Base-by-base conservation (phyloP, 2,888 invertebrate genomes). In the Agrochola lychnidis region DNA sequence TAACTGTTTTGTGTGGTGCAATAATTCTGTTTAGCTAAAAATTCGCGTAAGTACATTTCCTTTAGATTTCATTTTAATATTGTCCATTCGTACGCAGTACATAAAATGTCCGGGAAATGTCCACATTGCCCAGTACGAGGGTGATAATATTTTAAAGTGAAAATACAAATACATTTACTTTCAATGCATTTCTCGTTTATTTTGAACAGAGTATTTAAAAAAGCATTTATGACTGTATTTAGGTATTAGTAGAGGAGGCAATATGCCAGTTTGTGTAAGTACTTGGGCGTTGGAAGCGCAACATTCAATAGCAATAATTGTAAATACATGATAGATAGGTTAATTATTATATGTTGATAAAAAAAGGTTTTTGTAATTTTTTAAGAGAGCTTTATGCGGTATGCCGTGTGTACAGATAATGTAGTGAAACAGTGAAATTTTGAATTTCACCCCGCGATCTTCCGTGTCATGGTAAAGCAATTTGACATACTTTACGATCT, bases 301-400 rank as follows among this genome's bases (percentile, higher is more conserved):
- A 93, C 88, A 94, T 93, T 95, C 91, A 91, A 96, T 96, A 96
- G 96, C 96, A 96, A 96, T 96, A 96, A 95, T 91, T 96, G 96
- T 96, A 96, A 88, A 96, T 96, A 96, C 72, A 89, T 91, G 88
- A 92, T 96, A 96, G 96, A 95, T 96, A 96, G 96, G 93, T 92
- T 96, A 96, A 96, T 95, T 96, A 95, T 94, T 94, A 92, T 95
- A 95, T 91, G 95, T 96, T 96, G 93, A 94, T 83, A 86, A 79
- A 81, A 74, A 81, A 89, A 79, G 94, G 90, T 92, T 95, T 95
- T 95, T 95, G 94, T 95, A 96, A 93, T 96, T 95, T 95, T 95
- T 95, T 96, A 95, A 96, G 94, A 96, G 95, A 96, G 96, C 96
- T 96, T 96, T 96, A 95, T 94, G 94, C 95, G 95, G 92, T 87